Conservation (phyloP, 2,888 invertebrate genomes). For the Sarcophaga caerulescens region DNA sequence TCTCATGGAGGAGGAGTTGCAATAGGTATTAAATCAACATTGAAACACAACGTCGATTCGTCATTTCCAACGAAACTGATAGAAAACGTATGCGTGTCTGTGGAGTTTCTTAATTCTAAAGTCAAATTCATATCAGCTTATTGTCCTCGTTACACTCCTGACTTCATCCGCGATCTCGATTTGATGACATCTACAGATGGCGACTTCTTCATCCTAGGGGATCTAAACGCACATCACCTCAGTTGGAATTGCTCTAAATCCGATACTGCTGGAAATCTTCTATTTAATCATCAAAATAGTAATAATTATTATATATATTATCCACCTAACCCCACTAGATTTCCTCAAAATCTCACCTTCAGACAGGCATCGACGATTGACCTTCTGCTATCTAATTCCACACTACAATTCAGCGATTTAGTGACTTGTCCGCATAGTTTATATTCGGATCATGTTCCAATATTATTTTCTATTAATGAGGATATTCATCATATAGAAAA, state of each 20-base stretch:
- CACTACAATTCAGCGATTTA: neutral
- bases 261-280: neutral
- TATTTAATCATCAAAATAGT: neutral
- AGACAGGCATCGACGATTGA: neutral
- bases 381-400: neutral
- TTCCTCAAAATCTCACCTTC: neutral
- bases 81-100: neutral
- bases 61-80: neutral
- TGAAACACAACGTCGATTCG: neutral
- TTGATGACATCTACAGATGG: neutral
- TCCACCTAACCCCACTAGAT: constrained; percentile 1
- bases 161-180: neutral
- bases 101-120: neutral
- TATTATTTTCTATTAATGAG: neutral
- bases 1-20: neutral
- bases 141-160: neutral
- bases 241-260: neutral
- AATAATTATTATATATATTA: constrained; percentile 1
- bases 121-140: neutral
- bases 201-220: neutral
- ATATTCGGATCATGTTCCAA: neutral
- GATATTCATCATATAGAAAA: neutral
- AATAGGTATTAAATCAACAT: neutral
- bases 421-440: neutral
- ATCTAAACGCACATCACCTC: neutral